Base-by-base conservation (phyloP, 2,888 invertebrate species). In the Papilio protenor region DNA sequence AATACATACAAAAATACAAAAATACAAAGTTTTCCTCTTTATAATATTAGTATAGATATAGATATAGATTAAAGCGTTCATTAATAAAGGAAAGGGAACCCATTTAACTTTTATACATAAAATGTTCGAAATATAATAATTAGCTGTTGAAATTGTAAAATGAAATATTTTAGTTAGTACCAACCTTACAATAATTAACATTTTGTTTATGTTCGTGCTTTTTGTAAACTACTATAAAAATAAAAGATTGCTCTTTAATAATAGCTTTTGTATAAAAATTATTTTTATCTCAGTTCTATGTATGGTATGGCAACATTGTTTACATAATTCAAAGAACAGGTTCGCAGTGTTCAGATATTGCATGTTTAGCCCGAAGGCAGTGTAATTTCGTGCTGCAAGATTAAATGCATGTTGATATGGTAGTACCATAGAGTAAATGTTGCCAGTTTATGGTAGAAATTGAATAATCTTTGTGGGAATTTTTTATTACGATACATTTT, bases 341-440 rank as follows among this genome's bases (percentile, higher is more conserved):
- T 73, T 64, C 12, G n/a, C 14, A 69, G 47, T 73, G 75, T 61
- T 40, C 75, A 71, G 78, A 66, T 76, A 75, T 75, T 75, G 78
- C 78, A 75, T 73, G 78, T 49, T 72, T 69, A 55, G 78, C 78
- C 78, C 47, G 66, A 66, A 69, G 78, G 78, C 78, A 75, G 49
- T 18, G 64, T 66, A 78, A 73, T 75, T 78, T 78, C 70, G 74
- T 75, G 71, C 45, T 52, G 78, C 71, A 64, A 75, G 75, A 75
- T 75, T 75, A 72, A 75, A 64, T 75, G 66, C 23, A 72, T 45
- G 71, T 55, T 78, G 75, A 75, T 78, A 78, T 66, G 61, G 55
- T 75, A 55, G 69, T 78, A 64, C 71, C 49, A 74, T 23, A 27
- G 45, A n/a, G 71, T 71, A 66, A 77, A 75, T 78, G 75, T 75